Base-by-base conservation (phyloP, 2,888 invertebrate species). In the Polylopha cassiicola region DNA sequence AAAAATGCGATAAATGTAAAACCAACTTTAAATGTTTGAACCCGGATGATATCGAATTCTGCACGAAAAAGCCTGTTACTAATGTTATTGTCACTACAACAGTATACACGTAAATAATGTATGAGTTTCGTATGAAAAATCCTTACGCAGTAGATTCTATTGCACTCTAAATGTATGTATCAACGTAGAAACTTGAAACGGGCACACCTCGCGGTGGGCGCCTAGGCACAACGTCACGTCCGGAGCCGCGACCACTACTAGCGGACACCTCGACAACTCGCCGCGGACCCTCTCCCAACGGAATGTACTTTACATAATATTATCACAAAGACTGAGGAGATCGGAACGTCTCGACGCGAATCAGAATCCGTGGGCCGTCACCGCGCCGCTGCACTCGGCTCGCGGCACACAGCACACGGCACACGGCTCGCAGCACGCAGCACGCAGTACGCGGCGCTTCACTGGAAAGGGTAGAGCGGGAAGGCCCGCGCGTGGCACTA, bases 261-360 rank as follows among this genome's bases (percentile, higher is more conserved):
- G 26, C 39, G 39, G 17, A 24, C 14, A 14, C 30, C 17, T 7
- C 13, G 26, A 9, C 18, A 13, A n/a, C 9, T 5, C 20, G 9
- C 2, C 16, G 38, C 33, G 34, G 24, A 24, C 14, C 28, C 39
- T 21, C 28, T 38, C 30, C 65, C 63, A 59, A 66, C 76, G 79
- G 79, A 80, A 79, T 79, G 79, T 79, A 79, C 76, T 77, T 77
- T 76, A 76, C 68, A 72, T 69, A 61, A 70, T 74, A 78, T 74
- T 79, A 80, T 79, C 80, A 79, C 79, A 78, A 69, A 69, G 69
- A 63, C 68, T 73, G 78, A 73, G 74, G 71, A 70, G 69, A 71
- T 68, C 71, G 65, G 58, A 51, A 58, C 55, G 51, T 58, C 53
- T 56, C 55, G 52, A 43, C 48, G 39, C 43, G 27, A 23, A 37